Conservation (phyloP, 2,113 vertebrate genomes). For the Cettia cetti region DNA sequence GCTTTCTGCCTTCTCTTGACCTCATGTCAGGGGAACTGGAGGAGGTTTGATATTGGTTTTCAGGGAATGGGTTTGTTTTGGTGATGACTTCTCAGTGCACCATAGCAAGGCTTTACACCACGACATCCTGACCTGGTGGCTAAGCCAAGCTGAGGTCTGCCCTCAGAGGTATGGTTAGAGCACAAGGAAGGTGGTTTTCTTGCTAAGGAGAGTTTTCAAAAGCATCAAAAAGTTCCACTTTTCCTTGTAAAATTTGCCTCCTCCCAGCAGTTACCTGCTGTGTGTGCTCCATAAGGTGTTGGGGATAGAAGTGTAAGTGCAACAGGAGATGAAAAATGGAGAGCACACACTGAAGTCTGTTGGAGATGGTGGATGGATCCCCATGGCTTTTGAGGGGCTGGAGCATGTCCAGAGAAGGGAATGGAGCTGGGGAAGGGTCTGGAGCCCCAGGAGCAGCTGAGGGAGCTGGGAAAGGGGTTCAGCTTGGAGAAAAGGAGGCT, state of each 20-base stretch:
- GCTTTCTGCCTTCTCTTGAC: not conserved
- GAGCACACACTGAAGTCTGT: rapidly evolving
- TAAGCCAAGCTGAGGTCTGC: no score
- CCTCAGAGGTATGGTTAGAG: not conserved
- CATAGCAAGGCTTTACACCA: not conserved
- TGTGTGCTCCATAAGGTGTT: rapidly evolving
- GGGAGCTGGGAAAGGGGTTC: not conserved
- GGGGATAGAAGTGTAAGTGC: not conserved
- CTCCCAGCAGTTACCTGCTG: not conserved
- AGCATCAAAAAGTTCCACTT: not conserved
- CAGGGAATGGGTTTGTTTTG: not conserved
- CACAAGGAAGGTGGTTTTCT: not conserved
- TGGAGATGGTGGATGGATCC: not conserved
- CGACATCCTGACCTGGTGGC: not conserved
- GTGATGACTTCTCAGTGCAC: not conserved
- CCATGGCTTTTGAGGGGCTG: not conserved
- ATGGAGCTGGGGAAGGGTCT: rapidly evolving
- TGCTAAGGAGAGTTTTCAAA: not conserved
- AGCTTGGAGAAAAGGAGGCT: not conserved
- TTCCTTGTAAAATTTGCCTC: not conserved
- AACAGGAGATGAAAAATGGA: not conserved
- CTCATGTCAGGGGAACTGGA: not conserved
- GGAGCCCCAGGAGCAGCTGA: not conserved
- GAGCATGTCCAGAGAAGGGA: rapidly evolving
- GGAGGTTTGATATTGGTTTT: not conserved